Evolutionary conservation across 2,113 vertebrate genomes (phyloP).

Genomic region (Strigops habroptila): DNA sequence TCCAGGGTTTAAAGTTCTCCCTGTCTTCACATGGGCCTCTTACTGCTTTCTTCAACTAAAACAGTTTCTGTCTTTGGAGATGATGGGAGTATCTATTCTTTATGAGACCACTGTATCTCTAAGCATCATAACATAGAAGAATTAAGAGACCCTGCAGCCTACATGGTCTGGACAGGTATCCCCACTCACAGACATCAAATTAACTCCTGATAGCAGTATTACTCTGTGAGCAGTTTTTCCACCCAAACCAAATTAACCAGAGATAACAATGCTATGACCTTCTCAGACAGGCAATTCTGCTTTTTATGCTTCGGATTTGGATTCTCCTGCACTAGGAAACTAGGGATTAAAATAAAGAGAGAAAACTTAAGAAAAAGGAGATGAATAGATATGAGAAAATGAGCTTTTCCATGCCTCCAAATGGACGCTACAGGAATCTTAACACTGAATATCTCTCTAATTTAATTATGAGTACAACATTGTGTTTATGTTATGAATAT

Average conservation of each 20-base stretch:
- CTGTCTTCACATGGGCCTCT: neutral
- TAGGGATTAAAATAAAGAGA: neutral
- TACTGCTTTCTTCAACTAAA: neutral
- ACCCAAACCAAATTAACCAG: neutral
- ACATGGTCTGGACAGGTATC: neutral
- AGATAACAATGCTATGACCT: neutral
- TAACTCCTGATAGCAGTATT: neutral
- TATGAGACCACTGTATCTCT: neutral
- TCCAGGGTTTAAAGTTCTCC: neutral
- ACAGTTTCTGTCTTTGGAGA: neutral
- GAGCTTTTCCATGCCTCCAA: neutral
- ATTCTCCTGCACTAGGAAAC: neutral
- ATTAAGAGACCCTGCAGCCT: neutral
- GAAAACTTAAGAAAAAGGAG: neutral
- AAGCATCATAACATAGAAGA: neutral
- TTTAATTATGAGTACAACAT: neutral
- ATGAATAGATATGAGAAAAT: neutral
- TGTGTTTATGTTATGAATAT: neutral
- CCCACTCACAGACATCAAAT: neutral
- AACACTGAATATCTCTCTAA: neutral
- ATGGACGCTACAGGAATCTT: neutral
- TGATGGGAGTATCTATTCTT: accelerated
- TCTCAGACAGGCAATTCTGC: neutral
- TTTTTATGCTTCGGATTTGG: neutral
- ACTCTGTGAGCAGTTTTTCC: neutral